Evolutionary conservation across 1,140 invertebrate genomes (phyloP).

Genomic region (Brachionus calyciflorus): DNA sequence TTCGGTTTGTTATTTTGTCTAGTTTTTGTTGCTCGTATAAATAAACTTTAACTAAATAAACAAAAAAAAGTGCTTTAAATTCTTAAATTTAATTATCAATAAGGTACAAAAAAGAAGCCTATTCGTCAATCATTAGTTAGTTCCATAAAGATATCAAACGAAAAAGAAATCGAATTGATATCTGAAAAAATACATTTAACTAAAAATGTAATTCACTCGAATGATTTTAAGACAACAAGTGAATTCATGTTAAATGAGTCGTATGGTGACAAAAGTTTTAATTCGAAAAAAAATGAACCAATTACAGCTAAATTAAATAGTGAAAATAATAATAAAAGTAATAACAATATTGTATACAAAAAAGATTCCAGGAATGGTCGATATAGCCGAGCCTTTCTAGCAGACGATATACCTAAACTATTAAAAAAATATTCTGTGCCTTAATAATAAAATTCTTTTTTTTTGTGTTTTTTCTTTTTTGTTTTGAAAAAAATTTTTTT

Average conservation of each 20-base stretch:
- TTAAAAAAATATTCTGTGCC: constrained; percentile 45
- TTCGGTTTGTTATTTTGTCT: neutral
- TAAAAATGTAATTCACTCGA: neutral
- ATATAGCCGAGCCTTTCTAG: constrained; percentile 12
- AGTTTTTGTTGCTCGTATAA: constrained; percentile 33
- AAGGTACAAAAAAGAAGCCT: constrained; percentile 28
- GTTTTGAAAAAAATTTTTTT: neutral
- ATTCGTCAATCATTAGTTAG: constrained; percentile 38
- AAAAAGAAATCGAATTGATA: neutral
- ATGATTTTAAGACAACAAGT: constrained; percentile 6
- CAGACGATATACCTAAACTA: constrained; percentile 31
- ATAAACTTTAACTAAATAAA: neutral
- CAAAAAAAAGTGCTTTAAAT: neutral
- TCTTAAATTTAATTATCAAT: neutral
- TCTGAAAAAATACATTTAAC: constrained; percentile 18
- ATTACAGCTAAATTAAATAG: neutral
- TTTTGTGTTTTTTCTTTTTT: neutral
- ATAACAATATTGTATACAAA: neutral
- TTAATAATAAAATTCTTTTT: neutral
- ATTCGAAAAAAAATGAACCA: neutral
- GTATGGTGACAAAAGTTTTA: constrained; percentile 2
- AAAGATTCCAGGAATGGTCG: neutral
- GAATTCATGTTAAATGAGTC: neutral
- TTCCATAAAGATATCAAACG: neutral
- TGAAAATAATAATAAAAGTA: neutral